Percentiles rank a stretch among this genome's conserved stretches.
These are phyloP conservation scores for Scaptodrosophila latifasciaeformis DNA, from an alignment of 2,888 invertebrate genomes.

Conservation along the genomic window DNA sequence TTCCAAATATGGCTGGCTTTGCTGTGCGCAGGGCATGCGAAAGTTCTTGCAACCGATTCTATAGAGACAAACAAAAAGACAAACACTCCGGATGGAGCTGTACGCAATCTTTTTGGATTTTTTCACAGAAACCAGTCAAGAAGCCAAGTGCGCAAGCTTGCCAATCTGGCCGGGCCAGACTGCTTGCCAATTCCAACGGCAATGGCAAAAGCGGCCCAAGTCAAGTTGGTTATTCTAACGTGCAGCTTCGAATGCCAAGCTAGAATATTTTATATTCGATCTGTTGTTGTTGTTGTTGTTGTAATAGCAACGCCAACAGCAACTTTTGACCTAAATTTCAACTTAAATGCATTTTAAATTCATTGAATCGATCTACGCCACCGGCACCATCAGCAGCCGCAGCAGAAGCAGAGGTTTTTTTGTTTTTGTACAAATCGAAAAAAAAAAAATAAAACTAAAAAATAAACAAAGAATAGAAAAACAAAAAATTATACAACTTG, in stretches of 20 bases:
- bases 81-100: too few relatives aligned
- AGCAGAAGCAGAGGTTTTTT: slow-evolving; percentile 11
- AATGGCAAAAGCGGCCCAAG: slow-evolving; percentile 14
- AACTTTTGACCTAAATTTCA: slow-evolving; percentile 61
- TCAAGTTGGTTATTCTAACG: slow-evolving; percentile 48
- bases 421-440: slow-evolving; percentile 45
- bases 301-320: slow-evolving; percentile 37
- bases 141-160: slow-evolving; percentile 24
- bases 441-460: not conserved
- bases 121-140: slow-evolving; percentile 16
- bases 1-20: too few relatives aligned
- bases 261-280: slow-evolving; percentile 60
- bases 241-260: slow-evolving; percentile 60
- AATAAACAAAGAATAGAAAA: slow-evolving; percentile 12
- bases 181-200: slow-evolving; percentile 1
- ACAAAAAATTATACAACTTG: slow-evolving; percentile 45
- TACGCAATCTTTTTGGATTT: not conserved
- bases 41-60: too few relatives aligned
- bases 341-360: slow-evolving; percentile 64
- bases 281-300: slow-evolving; percentile 12
- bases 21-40: too few relatives aligned
- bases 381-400: slow-evolving; percentile 35
- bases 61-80: too few relatives aligned
- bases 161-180: slow-evolving; percentile 41
- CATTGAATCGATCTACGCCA: slow-evolving; percentile 59